Base-by-base conservation (phyloP, 2,888 invertebrate genomes). In the Lissonota sp. region DNA sequence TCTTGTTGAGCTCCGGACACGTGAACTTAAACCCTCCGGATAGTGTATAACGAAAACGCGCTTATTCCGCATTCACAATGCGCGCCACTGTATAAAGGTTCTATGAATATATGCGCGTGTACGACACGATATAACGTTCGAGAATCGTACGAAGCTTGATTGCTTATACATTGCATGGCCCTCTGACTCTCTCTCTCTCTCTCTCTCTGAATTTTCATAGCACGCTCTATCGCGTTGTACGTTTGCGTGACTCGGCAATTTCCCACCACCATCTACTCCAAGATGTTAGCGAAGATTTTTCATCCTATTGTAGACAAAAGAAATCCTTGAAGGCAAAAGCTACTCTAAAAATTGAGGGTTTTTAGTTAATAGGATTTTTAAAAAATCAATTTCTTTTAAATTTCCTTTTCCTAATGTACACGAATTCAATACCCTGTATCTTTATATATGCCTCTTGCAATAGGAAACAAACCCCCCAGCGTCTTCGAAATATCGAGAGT, bases 1-100 rank as follows among this genome's bases (percentile, higher is more conserved):
- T 63, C 76, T 26, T 3, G 76, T 49, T 12, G 40, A 77, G 40
- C 39, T 69, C 57, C 70, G 26, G 57, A 70, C 70, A 67, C 76
- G 76, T 70, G 70, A 53, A 49, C 6, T 57, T 26, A 70, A 55
- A 67, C 16, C 40, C 16, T 49, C 16, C 26, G 26, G 76, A 77
- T 64, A 57, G 46, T 57, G 64, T 70, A 70, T 40, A 62, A 63
- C 64, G 46, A 63, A 64, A 49, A 58, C 58, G 58, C 39, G 58
- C 58, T n/a, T 58, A 58, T 58, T 58, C 39, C 39, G 39, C 39
- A 58, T 58, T 58, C 58, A 39, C n/a, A 37, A 39, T 37, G 58
- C 39, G 58, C 39, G n/a, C 58, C 37, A 49, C n/a, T 49, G n/a
- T 49, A 49, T 26, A 26, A 26, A 26, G 26, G 26, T 26, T 26